Evolutionary conservation across 2,113 vertebrate genomes (phyloP), one percentile per base, ranked within the genome.

Genomic region (Eretmochelys imbricata): DNA sequence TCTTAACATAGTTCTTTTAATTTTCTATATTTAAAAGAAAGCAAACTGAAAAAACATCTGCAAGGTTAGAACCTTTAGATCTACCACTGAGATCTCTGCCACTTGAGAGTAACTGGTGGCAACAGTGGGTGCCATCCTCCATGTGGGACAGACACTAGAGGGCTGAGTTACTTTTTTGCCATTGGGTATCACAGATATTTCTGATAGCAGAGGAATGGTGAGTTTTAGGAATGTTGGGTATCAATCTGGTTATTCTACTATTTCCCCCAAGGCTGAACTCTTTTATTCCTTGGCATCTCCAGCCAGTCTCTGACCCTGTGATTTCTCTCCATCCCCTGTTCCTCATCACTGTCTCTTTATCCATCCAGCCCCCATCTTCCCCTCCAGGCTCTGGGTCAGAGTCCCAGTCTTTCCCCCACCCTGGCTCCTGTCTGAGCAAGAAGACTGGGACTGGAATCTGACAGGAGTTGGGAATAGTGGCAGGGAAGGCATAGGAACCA

Each of bases 11-110:
- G 14, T 46, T 82, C 46, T 38, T n/a, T n/a, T 49, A 29, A 79
- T 93, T 54, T 55, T 24, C 1, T 1, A 5, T 3, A n/a, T 84
- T 88, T 27, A 42, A 20, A 91, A 55, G 78, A 88, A 82, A 50
- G 5, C 1, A 31, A 57, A 89, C 79, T 13, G 8, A 7, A 69
- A 87, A 75, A 1, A 29, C 6, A 42, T 14, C 10, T 69, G 5
- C 4, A 83, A 12, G 3, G 51, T 29, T 42, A 51, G 8, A 42
- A 48, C 8, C 8, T 84, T 0, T 72, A 80, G 46, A 20, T 10
- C 53, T 3, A 78, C 24, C 29, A 55, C 10, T 59, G 80, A 4
- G 8, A 20, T 1, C 0, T 59, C 25, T 3, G 5, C 6, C 51
- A 78, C 31, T 10, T 57, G 16, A 27, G 27, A 4, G 11, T 7